Evolutionary conservation across 2,888 invertebrate species (phyloP).

Genomic region (Glyphotaelius pellucidus): DNA sequence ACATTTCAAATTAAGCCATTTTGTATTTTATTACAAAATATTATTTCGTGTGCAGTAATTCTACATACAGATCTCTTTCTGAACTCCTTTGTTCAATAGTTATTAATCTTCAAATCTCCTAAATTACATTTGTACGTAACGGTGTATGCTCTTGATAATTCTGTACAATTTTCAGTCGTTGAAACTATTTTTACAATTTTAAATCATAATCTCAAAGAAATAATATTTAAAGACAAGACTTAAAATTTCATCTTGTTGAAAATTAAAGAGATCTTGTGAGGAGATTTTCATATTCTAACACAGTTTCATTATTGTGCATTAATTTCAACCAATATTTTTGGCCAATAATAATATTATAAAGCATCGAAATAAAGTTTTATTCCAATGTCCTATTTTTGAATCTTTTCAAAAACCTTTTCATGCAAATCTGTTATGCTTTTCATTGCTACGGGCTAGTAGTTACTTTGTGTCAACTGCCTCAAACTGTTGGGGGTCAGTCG

Average conservation of each 20-base stretch:
- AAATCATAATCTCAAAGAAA: conserved; percentile 21
- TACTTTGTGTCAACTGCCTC: neutral
- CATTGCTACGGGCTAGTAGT: neutral
- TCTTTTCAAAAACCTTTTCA: neutral
- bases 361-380: neutral
- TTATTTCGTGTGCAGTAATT: conserved; percentile 16
- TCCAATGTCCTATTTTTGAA: neutral
- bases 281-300: neutral
- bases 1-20: neutral
- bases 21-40: neutral
- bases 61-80: neutral
- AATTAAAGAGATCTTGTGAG: neutral
- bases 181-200: conserved; percentile 7
- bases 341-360: neutral
- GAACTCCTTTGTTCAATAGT: neutral
- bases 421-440: neutral
- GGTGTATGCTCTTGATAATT: conserved; percentile 31
- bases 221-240: conserved; percentile 14
- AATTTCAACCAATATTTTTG: conserved; percentile 6
- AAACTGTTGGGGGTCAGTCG: neutral
- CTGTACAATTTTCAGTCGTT: conserved; percentile 45
- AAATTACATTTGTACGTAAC: conserved; percentile 39
- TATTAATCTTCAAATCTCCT: neutral
- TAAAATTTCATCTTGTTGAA: neutral
- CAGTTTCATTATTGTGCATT: neutral